Evolutionary conservation across 2,888 invertebrate genomes (phyloP), one percentile per base, ranked within the genome.

Genomic region (Reticulitermes lucifugus): DNA sequence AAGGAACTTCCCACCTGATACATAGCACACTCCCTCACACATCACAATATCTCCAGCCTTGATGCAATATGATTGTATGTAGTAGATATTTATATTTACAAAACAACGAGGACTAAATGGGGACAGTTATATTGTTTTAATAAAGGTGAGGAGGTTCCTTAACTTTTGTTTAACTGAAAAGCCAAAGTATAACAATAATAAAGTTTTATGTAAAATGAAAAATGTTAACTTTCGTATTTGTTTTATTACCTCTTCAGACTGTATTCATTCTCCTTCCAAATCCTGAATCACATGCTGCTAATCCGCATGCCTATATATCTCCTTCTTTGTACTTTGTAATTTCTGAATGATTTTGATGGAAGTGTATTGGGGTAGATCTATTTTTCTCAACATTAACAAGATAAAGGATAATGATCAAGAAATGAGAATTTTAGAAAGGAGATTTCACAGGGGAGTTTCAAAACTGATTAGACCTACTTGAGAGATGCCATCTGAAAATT

Each of bases 181-280:
- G 70, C 81, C 81, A 81, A 81, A 81, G 81, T 81, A 81, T 81
- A 81, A 81, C 65, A 81, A 81, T 81, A 81, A 81, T 81, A 81
- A 81, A 81, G 81, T 81, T 81, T 81, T 81, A 81, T 18, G 81
- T 60, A 81, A 59, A 59, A 35, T 59, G 29, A 7, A 73, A 35
- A 41, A 73, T 29, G 6, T 73, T 29, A 73, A 73, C 73, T 25
- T 73, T 41, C 25, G 41, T 41, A 73, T 35, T 73, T 41, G 12
- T 73, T 25, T 12, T 65, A 21, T 60, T 60, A 55, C 18, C 18
- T 55, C 46, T 46, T 46, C 46, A 46, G 12, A 46, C 46, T 46
- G 46, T 46, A 46, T 12, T 46, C 10, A 3, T 46, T 3, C 12
- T 1, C 9, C 18, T 5, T 55, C 12, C 55, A 14, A 18, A 18